phyloP scores from a whole-genome alignment of 1,140 invertebrate genomes.

The Zophobas atratus region DNA sequence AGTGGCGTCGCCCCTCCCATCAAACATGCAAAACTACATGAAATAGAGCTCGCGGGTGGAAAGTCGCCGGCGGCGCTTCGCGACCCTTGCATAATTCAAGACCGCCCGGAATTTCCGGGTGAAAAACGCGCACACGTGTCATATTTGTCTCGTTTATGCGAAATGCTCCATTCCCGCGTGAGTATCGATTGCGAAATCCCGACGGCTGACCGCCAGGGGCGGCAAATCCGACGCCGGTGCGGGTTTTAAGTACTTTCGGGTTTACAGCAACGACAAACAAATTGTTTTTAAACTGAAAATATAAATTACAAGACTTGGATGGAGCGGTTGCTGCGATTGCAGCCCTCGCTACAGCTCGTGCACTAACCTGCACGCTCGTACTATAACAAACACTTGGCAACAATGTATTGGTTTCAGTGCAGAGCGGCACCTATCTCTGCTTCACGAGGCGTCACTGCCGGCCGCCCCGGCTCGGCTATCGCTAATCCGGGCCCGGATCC shows the following conservation, averaged over 20 bases:
- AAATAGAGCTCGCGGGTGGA: slow-evolving; percentile 3
- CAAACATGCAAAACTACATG: slow-evolving; percentile 15
- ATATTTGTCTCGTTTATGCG: no score
- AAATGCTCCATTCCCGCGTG: no score
- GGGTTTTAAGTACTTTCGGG: no score
- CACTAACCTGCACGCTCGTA: neutral
- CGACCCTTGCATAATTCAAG: slow-evolving; percentile 20
- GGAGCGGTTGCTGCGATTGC: no score
- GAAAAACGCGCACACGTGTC: no score
- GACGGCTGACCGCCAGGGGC: no score
- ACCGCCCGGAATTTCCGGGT: neutral
- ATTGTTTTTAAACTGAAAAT: no score
- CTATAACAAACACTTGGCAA: neutral
- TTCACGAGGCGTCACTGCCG: slow-evolving; percentile 4
- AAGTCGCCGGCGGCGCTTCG: neutral
- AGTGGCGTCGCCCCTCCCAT: slow-evolving; percentile 7
- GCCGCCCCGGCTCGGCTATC: neutral
- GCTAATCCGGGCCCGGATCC: slow-evolving; percentile 19
- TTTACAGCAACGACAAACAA: no score
- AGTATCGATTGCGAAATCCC: no score
- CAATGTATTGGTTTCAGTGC: neutral
- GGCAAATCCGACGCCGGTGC: no score
- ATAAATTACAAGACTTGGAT: no score
- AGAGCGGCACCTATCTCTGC: neutral
- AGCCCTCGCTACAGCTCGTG: no score